phyloP scores from a whole-genome alignment of 2,888 invertebrate genomes.

The Hyposoter dolosus region DNA sequence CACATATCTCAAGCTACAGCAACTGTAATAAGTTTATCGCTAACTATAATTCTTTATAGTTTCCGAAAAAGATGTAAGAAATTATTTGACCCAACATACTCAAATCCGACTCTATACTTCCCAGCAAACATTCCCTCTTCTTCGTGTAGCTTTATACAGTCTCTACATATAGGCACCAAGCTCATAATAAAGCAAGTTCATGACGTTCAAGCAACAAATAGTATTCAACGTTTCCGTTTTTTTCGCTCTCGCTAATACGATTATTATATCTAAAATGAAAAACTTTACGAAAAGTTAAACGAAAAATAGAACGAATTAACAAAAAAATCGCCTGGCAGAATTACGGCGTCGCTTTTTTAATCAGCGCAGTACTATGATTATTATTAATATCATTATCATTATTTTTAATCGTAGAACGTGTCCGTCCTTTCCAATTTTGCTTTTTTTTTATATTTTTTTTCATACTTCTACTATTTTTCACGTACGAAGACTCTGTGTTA shows the following conservation, averaged over 20 bases:
- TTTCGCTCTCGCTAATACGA: not conserved
- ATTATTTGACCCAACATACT: not conserved
- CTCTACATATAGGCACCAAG: constrained; percentile 25
- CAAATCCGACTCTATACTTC: not conserved
- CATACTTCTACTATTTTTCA: constrained; percentile 20
- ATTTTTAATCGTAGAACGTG: constrained; percentile 26
- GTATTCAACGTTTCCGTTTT: not conserved
- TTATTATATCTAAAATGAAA: not conserved
- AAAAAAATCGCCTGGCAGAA: constrained; percentile 44
- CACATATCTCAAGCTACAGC: not conserved
- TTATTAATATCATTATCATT: constrained; percentile 23
- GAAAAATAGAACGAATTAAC: constrained; percentile 7
- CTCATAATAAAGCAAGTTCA: constrained; percentile 26
- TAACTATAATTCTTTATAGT: not conserved
- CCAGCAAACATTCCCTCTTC: not conserved
- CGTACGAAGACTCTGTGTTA: constrained; percentile 56
- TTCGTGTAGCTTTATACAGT: constrained; percentile 21
- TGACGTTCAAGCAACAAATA: constrained; percentile 3
- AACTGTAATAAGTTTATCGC: not conserved
- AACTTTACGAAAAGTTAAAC: not conserved
- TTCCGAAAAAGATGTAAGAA: not conserved
- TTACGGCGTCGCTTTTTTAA: constrained; percentile 32
- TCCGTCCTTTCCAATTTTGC: constrained; percentile 14
- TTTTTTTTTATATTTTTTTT: not conserved
- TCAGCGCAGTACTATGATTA: constrained; percentile 27